Conservation (phyloP, 2,888 invertebrate species). For the Rhynchonema sp. region DNA sequence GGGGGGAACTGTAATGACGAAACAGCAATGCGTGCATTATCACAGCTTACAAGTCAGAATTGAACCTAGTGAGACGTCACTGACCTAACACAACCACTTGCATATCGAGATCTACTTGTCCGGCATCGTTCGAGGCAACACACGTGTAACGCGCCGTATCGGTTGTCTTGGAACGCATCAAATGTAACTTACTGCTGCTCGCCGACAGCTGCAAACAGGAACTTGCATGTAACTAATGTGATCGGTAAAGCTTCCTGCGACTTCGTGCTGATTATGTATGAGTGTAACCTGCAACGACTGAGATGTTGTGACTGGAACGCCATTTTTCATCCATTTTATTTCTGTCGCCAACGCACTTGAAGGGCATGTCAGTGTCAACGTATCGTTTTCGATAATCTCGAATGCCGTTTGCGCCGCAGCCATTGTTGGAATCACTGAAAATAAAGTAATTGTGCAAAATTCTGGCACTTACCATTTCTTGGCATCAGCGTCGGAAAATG, state of each 20-base stretch:
- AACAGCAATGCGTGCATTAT: too few species aligned
- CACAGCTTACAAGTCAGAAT: too few species aligned
- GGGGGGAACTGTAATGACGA: conserved; percentile 36
- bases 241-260: conserved; percentile 1
- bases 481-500: too few species aligned
- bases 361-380: conserved; percentile 38
- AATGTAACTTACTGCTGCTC: conserved; percentile 15
- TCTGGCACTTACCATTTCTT: too few species aligned
- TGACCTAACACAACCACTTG: conserved; percentile 34
- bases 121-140: conserved; percentile 45
- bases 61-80: too few species aligned
- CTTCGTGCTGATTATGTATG: background rate
- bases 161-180: conserved; percentile 21
- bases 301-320: conserved; percentile 10
- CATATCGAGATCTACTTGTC: conserved; percentile 39
- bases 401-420: conserved; percentile 2
- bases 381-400: conserved; percentile 35
- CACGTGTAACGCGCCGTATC: conserved; percentile 41
- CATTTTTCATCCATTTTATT: conserved; percentile 18
- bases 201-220: conserved; percentile 14
- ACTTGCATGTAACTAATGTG: background rate
- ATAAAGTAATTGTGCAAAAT: background rate
- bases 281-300: background rate
- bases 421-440: conserved; percentile 19
- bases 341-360: conserved; percentile 21